Evolutionary conservation across 2,113 vertebrate genomes (phyloP).

Genomic region (Spheniscus mendiculus): DNA sequence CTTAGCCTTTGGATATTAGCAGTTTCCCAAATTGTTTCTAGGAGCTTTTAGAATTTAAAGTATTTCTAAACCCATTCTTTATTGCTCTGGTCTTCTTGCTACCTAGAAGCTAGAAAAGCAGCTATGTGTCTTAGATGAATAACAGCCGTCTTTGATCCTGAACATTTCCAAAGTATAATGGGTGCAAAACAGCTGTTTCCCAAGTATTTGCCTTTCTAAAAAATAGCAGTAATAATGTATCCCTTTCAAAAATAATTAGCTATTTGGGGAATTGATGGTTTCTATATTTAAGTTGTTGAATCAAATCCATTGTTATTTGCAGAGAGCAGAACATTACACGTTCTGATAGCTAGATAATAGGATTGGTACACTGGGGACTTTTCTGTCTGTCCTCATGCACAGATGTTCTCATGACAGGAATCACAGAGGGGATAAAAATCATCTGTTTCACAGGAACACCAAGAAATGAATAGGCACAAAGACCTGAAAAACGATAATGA

Average conservation of each 20-base stretch:
- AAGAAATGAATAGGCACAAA: slow-evolving; percentile 19
- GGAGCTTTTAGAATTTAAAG: not conserved
- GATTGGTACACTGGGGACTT: slow-evolving; percentile 14
- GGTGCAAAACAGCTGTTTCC: not conserved
- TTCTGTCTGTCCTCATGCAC: slow-evolving; percentile 17
- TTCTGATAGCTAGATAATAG: slow-evolving; percentile 44
- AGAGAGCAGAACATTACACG: slow-evolving; percentile 41
- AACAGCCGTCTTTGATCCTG: not conserved
- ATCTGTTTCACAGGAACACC: not conserved
- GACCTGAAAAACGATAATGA: slow-evolving; percentile 23
- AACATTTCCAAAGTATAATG: not conserved
- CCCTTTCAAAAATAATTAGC: slow-evolving; percentile 51
- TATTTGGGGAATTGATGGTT: slow-evolving; percentile 42
- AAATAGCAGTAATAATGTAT: not conserved
- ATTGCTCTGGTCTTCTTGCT: not conserved
- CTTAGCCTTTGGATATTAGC: not conserved
- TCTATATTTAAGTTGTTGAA: slow-evolving; percentile 40
- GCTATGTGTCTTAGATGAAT: not conserved
- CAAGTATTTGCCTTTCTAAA: not conserved
- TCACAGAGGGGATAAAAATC: slow-evolving; percentile 34
- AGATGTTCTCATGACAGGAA: slow-evolving; percentile 35
- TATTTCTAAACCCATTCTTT: not conserved
- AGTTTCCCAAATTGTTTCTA: not conserved
- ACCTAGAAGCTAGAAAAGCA: not conserved
- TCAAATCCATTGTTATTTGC: slow-evolving; percentile 37